phyloP scores from a whole-genome alignment of 2,113 vertebrate genomes.

The Chlamydotis undulata region DNA sequence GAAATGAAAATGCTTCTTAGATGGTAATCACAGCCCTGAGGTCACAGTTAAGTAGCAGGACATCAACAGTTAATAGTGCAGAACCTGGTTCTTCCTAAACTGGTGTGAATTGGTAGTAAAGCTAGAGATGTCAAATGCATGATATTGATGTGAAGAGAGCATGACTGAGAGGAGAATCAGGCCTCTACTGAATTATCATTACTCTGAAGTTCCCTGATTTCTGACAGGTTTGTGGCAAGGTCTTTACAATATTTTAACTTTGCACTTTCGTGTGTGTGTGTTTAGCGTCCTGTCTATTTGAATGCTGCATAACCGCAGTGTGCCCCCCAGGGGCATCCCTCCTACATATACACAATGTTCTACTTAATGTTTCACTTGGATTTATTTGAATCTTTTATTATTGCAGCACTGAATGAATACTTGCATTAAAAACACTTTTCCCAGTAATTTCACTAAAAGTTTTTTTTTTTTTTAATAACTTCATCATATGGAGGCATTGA shows the following conservation, averaged over 20 bases:
- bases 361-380: slow-evolving; percentile 45
- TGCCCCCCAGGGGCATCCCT: slow-evolving; percentile 31
- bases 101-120: slow-evolving; percentile 7
- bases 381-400: slow-evolving; percentile 43
- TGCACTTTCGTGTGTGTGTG: not conserved
- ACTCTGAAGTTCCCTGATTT: slow-evolving; percentile 10
- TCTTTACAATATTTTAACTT: slow-evolving; percentile 6
- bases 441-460: not conserved
- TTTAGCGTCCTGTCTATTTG: slow-evolving; percentile 17
- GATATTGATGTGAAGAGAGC: not conserved
- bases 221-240: slow-evolving; percentile 28
- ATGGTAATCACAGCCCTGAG: not conserved
- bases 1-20: not conserved
- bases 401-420: not conserved
- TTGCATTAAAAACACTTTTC: slow-evolving; percentile 11
- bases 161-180: not conserved
- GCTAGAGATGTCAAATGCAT: not conserved
- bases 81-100: not conserved
- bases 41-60: not conserved
- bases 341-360: not conserved
- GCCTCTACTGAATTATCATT: not conserved
- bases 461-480: not conserved
- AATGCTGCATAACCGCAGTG: not conserved
- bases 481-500: not conserved
- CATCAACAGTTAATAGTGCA: not conserved